Percentiles rank a stretch among this genome's conserved stretches.
These are phyloP conservation scores for Neuroscelio doddi DNA, from an alignment of 2,888 invertebrate genomes.

Conservation along the genomic window DNA sequence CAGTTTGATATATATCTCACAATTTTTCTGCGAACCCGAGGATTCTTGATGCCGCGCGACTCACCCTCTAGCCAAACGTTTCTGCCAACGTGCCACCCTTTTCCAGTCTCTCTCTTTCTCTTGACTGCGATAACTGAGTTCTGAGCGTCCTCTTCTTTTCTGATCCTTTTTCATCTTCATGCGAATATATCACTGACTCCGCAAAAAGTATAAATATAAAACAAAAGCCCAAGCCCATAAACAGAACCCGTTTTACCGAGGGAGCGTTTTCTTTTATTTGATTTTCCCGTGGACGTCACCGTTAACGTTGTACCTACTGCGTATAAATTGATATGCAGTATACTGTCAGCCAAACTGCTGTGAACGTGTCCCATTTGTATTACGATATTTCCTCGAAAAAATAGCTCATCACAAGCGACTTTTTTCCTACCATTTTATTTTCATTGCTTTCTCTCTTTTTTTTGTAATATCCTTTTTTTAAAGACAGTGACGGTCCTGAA, in stretches of 20 bases:
- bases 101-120: slow-evolving; percentile 31
- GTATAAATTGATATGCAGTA: slow-evolving; percentile 62
- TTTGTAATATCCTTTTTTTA: too few relatives aligned
- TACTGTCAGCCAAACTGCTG: slow-evolving; percentile 26
- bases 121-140: slow-evolving; percentile 20
- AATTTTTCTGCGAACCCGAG: slow-evolving; percentile 33
- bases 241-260: slow-evolving; percentile 54
- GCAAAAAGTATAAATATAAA: slow-evolving; percentile 64
- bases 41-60: slow-evolving; percentile 45
- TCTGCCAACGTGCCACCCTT: slow-evolving; percentile 42
- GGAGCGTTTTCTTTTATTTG: slow-evolving; percentile 60
- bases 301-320: slow-evolving; percentile 23
- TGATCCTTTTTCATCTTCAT: slow-evolving; percentile 39
- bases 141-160: slow-evolving; percentile 37
- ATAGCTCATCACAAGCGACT: too few relatives aligned
- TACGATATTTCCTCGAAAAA: slow-evolving; percentile 47
- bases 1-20: slow-evolving; percentile 61
- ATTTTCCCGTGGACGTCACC: slow-evolving; percentile 56
- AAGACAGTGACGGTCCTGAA: too few relatives aligned
- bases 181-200: slow-evolving; percentile 60
- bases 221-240: slow-evolving; percentile 59
- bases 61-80: slow-evolving; percentile 36
- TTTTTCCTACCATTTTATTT: too few relatives aligned
- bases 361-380: slow-evolving; percentile 38
- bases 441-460: neutral